These are phyloP conservation scores for Equus quagga DNA, from an alignment of 2,113 vertebrate species.

Conservation along the genomic window DNA sequence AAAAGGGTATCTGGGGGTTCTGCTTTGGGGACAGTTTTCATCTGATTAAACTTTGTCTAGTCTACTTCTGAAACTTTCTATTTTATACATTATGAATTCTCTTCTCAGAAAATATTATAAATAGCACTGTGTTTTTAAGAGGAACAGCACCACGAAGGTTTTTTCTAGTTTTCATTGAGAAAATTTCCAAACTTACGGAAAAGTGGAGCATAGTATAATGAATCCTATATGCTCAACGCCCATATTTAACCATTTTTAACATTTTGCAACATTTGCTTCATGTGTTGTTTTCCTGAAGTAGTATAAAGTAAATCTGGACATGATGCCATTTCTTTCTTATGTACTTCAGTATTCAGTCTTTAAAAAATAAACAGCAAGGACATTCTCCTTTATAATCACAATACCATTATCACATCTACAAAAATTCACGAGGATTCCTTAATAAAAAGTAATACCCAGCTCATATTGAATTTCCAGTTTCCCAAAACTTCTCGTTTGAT, in stretches of 20 bases:
- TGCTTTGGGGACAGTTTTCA: not conserved
- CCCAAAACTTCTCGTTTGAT: not conserved
- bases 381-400: not conserved
- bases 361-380: not conserved
- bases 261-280: constrained; percentile 17
- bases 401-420: not conserved
- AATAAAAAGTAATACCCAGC: not conserved
- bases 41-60: not conserved
- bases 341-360: not conserved
- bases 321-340: not conserved
- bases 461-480: constrained; percentile 10
- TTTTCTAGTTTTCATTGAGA: constrained; percentile 14
- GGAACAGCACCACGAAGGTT: not conserved
- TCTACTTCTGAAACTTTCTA: not conserved
- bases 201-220: not conserved
- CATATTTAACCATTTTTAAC: constrained; percentile 14
- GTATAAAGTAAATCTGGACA: constrained; percentile 1
- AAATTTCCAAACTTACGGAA: constrained; percentile 20
- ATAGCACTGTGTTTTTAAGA: not conserved
- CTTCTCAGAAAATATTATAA: constrained; percentile 26
- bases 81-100: not conserved
- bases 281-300: not conserved
- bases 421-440: not conserved
- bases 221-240: not conserved
- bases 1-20: not conserved